These are phyloP conservation scores for Leptodactylus fuscus DNA, from an alignment of 2,113 vertebrate species.

Conservation along the genomic window DNA sequence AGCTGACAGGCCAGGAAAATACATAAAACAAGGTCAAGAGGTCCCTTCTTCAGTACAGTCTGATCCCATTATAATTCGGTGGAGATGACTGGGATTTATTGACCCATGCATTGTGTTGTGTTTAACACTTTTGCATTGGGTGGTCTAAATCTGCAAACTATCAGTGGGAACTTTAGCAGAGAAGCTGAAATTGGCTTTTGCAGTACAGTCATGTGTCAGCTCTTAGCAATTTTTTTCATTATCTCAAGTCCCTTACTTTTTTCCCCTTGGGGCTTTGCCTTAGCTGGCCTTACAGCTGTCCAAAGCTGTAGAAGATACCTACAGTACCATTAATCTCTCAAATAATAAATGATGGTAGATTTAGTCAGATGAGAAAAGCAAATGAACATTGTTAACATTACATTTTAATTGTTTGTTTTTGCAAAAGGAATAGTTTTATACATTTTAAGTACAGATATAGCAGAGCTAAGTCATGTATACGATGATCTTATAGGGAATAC, in stretches of 20 bases:
- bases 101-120: background rate
- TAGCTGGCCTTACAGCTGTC: background rate
- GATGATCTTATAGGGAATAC: too few relatives aligned
- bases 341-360: background rate
- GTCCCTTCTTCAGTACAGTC: background rate
- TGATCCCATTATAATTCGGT: background rate
- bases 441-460: too few relatives aligned
- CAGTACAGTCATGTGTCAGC: background rate
- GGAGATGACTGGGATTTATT: background rate
- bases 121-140: background rate
- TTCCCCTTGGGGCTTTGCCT: background rate
- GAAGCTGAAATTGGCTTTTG: background rate
- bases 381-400: background rate
- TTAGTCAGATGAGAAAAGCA: background rate
- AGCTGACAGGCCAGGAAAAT: background rate
- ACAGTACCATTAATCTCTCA: background rate
- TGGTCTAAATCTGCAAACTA: slow-evolving; percentile 19
- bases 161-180: background rate
- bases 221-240: background rate
- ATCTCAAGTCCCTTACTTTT: background rate
- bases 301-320: background rate
- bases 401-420: background rate
- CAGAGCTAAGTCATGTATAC: too few relatives aligned
- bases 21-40: background rate
- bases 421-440: too few relatives aligned